Percentiles rank a stretch among this genome's conserved stretches.
Conservation (phyloP, 1,140 invertebrate genomes). For the Microplitis demolitor region DNA sequence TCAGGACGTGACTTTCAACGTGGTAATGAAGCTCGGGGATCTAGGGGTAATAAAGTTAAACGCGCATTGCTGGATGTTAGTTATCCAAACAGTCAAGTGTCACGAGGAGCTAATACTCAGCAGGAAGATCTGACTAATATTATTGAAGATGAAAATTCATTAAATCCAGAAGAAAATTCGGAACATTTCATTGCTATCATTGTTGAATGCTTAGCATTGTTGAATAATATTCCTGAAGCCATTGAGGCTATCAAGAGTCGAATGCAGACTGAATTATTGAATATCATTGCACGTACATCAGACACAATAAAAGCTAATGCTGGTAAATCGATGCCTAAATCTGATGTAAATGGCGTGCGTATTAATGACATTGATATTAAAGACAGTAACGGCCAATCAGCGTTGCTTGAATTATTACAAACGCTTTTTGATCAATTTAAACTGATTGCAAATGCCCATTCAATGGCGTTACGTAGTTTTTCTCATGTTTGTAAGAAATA, state of each 20-base stretch:
- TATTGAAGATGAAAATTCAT: conserved; percentile 67
- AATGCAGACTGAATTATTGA: conserved; percentile 80
- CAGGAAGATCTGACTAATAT: conserved; percentile 54
- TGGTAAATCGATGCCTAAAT: conserved; percentile 36
- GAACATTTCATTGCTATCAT: conserved; percentile 79
- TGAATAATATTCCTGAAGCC: conserved; percentile 83
- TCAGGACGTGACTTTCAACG: conserved; percentile 66
- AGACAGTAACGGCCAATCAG: conserved; percentile 34
- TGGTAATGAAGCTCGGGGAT: conserved; percentile 61
- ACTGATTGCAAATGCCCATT: conserved; percentile 73
- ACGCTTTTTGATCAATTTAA: conserved; percentile 78
- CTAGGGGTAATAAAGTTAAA: conserved; percentile 51
- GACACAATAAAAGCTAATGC: conserved; percentile 71
- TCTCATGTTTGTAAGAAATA: conserved; percentile 65
- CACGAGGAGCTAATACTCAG: conserved; percentile 32
- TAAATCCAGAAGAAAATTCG: conserved; percentile 72
- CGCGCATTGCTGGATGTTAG: conserved; percentile 44
- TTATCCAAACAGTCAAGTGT: background rate
- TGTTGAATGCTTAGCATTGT: conserved; percentile 82
- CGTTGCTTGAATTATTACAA: conserved; percentile 65
- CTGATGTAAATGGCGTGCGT: conserved; percentile 11
- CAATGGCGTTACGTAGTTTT: conserved; percentile 68
- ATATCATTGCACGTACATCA: conserved; percentile 77
- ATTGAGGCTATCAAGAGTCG: conserved; percentile 81
- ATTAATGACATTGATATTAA: background rate